These are phyloP conservation scores for Vulpes lagopus DNA, from an alignment of 2,113 vertebrate species.

Conservation along the genomic window DNA sequence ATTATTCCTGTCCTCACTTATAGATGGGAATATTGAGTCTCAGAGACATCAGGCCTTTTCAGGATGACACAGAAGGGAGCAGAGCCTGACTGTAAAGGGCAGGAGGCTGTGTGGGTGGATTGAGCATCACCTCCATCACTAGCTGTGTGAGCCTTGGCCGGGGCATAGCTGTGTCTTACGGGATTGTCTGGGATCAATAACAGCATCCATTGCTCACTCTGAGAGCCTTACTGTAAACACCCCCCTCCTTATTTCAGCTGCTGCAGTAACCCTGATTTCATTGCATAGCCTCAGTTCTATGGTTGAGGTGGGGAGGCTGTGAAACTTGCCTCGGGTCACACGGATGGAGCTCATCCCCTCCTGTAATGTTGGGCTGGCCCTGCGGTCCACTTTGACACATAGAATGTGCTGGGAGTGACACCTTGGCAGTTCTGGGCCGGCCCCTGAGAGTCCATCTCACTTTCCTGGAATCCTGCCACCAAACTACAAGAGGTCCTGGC, in stretches of 20 bases:
- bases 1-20: background rate
- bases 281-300: background rate
- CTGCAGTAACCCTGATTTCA: background rate
- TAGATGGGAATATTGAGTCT: background rate
- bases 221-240: background rate
- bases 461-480: background rate
- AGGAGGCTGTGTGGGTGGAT: background rate
- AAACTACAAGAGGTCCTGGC: too few species aligned
- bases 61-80: background rate
- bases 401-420: background rate
- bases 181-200: background rate
- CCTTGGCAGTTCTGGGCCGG: background rate
- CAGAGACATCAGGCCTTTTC: background rate
- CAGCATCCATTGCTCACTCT: background rate
- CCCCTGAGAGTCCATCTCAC: rapidly evolving
- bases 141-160: background rate
- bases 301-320: background rate
- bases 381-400: too few species aligned
- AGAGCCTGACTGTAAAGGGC: background rate
- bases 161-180: background rate
- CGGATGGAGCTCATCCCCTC: rapidly evolving
- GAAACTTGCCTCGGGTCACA: background rate
- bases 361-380: too few species aligned
- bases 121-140: background rate
- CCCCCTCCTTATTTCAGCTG: background rate